Evolutionary conservation across 2,888 invertebrate species (phyloP).

Genomic region (Piscicola geometra): DNA sequence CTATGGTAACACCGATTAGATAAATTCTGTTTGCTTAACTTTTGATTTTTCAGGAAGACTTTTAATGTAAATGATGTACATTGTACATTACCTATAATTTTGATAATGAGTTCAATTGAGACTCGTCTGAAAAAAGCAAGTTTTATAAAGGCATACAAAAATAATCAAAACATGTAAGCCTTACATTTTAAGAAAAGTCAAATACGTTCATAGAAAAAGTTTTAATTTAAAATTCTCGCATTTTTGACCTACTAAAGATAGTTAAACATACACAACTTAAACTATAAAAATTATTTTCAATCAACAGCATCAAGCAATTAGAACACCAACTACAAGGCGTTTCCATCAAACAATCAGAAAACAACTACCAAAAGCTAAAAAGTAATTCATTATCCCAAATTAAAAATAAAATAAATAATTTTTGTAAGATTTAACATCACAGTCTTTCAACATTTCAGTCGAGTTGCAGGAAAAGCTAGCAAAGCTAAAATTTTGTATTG

Average conservation of each 20-base stretch:
- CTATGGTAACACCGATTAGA: too few species aligned
- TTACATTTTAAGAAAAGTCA: not conserved
- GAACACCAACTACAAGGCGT: not conserved
- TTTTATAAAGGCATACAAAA: not conserved
- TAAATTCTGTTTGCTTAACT: too few species aligned
- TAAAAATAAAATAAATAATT: not conserved
- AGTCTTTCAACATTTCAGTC: not conserved
- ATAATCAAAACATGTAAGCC: not conserved
- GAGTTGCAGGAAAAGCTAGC: not conserved
- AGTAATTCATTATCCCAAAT: not conserved
- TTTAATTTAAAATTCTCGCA: not conserved
- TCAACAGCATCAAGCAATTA: not conserved
- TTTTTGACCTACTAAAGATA: too few species aligned
- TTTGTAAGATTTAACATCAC: not conserved
- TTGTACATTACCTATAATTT: too few species aligned
- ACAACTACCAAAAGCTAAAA: not conserved
- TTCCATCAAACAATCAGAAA: not conserved
- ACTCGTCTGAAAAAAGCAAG: not conserved
- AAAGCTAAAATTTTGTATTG: slow-evolving; percentile 1
- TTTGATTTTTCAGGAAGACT: too few species aligned
- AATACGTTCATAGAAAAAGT: not conserved
- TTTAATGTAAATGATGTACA: too few species aligned
- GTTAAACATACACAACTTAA: too few species aligned
- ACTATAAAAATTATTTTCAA: too few species aligned
- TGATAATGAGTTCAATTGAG: not conserved